Evolutionary conservation across 2,888 invertebrate genomes (phyloP).

Genomic region (Epsilonema sp.): DNA sequence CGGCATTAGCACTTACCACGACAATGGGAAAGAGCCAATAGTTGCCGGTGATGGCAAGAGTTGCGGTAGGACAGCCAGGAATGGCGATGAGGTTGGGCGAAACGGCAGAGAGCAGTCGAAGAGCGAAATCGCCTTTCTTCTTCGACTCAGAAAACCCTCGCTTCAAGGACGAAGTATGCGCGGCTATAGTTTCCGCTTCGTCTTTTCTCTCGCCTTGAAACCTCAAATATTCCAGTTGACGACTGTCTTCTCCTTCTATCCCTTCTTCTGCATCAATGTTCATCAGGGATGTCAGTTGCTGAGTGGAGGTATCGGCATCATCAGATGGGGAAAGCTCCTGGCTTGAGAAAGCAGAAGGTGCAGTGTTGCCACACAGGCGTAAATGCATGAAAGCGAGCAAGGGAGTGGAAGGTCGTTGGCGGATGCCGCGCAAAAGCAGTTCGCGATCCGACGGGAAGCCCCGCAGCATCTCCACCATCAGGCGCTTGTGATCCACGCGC

Average conservation of each 20-base stretch:
- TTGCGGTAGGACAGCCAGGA: too few species aligned
- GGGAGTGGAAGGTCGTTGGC: slow-evolving; percentile 26
- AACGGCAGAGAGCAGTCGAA: neutral
- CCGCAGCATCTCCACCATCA: slow-evolving; percentile 23
- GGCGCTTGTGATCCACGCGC: slow-evolving; percentile 21
- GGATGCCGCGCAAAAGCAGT: slow-evolving; percentile 22
- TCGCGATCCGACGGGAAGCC: slow-evolving; percentile 29
- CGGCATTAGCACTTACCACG: neutral
- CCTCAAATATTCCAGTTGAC: too few species aligned
- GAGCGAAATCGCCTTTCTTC: neutral
- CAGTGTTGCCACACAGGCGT: slow-evolving; percentile 19
- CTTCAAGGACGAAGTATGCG: slow-evolving; percentile 13
- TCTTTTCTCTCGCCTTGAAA: too few species aligned
- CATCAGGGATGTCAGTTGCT: too few species aligned
- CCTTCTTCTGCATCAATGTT: too few species aligned
- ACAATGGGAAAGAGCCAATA: neutral
- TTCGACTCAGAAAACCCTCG: neutral
- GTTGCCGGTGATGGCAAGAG: neutral
- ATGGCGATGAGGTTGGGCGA: neutral
- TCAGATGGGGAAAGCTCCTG: too few species aligned
- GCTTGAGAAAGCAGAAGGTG: too few species aligned
- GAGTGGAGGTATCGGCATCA: too few species aligned
- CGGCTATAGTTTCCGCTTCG: too few species aligned
- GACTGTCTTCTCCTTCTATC: too few species aligned
- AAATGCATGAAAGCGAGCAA: slow-evolving; percentile 24